Evolutionary conservation across 2,888 invertebrate species (phyloP), one percentile per base, ranked within the genome.

Genomic region (Macroteleia sp.): DNA sequence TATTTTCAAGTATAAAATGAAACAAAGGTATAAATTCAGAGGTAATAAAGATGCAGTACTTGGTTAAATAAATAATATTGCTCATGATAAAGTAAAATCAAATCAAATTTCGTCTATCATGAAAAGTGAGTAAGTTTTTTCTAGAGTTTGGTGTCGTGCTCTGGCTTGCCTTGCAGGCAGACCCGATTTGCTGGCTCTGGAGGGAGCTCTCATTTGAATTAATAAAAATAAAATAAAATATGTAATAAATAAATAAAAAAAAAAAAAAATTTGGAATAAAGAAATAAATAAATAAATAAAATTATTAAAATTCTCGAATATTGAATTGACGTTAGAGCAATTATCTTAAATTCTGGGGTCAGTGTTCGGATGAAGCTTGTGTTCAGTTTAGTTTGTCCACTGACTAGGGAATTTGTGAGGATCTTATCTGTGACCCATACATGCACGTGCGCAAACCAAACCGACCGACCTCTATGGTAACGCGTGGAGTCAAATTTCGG

Each of bases 361-460:
- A 59, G 34, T 59, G 42, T 17, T 50, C 36, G 34, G 36, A 59
- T 22, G 52, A 59, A 59, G 57, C 69, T 70, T 69, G 69, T 57
- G 57, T 57, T 52, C 50, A 14, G 59, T 50, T 41, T 41, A 69
- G 17, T 76, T 59, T 61, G 59, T 50, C 62, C 62, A 79, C 61
- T 77, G 77, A 67, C 79, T 77, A 71, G 70, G 54, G 69, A 61
- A 10, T 14, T 48, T 54, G 28, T 10, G 57, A 57, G 56, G 44
- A 54, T 56, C 20, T 36, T 28, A 46, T 36, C 22, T 19, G 56
- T 56, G 79, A 73, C 77, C 70, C 79, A 70, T 50, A 36, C 67
- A 70, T 78, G 69, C 67, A 62, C 81, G 39, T 77, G 79, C 70
- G 67, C 77, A 77, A 77, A 74, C 71, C 75, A 77, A 79, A 66